Base-by-base conservation (phyloP, 2,888 invertebrate genomes). In the Maniola hyperantus region DNA sequence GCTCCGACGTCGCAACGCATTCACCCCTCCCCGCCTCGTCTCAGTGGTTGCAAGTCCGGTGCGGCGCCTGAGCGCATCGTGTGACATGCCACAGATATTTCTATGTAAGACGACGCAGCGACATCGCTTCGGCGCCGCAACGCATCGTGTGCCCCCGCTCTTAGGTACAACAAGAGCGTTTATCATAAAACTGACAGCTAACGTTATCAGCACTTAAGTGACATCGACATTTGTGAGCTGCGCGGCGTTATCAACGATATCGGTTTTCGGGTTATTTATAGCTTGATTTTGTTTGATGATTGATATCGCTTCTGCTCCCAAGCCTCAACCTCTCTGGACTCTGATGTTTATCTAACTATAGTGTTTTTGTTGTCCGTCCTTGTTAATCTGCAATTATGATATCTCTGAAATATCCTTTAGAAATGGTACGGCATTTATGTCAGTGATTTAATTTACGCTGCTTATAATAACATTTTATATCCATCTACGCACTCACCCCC, bases 141-240 rank as follows among this genome's bases (percentile, higher is more conserved):
- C n/a, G n/a, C n/a, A n/a, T n/a, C n/a, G n/a, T n/a, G n/a, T n/a
- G n/a, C n/a, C n/a, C n/a, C n/a, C n/a, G n/a, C n/a, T n/a, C n/a
- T n/a, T n/a, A n/a, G n/a, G 57, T 42, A 61, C 59, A 59, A 63
- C 60, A 55, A 61, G 50, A 64, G 42, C n/a, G 46, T 59, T 67
- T 67, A 72, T 68, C 63, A 57, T 54, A 53, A 67, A 68, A 67
- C 39, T 71, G 73, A 71, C 72, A 68, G 70, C 54, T 55, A 34
- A 66, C 66, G 62, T 75, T 83, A 83, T 83, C 83, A 78, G 74
- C 76, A 77, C 78, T 79, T 75, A 70, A 70, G 73, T 73, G 74
- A 77, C 82, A 79, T 74, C 71, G 73, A 77, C 73, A 77, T 77
- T 75, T 73, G 67, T 69, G 66, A 70, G 71, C 60, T 68, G 69